These are phyloP conservation scores for Rhynchonycteris naso DNA, from an alignment of 2,797 vertebrate genomes.

Conservation along the genomic window DNA sequence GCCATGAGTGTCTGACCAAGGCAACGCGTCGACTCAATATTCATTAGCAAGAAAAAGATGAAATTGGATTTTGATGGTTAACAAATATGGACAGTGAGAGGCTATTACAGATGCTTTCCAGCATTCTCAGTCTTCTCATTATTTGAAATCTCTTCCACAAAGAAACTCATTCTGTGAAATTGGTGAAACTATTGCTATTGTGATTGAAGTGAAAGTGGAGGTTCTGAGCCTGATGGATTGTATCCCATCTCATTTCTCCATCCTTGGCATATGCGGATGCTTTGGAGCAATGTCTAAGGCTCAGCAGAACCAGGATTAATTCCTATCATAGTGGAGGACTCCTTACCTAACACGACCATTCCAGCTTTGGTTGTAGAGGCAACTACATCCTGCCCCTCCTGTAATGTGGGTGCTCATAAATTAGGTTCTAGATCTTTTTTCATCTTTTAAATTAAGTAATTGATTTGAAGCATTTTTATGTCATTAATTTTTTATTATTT, in stretches of 20 bases:
- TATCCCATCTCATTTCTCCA: neutral
- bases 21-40: neutral
- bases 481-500: neutral
- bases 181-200: neutral
- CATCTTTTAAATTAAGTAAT: neutral
- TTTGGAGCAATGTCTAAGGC: neutral
- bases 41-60: neutral
- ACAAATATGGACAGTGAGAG: no score
- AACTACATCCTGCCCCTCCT: neutral
- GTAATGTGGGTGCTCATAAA: neutral
- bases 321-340: no score
- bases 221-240: neutral
- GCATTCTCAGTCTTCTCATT: neutral
- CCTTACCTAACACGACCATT: neutral
- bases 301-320: neutral
- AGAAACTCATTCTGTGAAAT: neutral
- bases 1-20: neutral
- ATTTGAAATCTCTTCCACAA: neutral
- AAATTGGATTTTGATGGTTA: neutral
- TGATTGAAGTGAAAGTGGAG: neutral
- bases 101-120: neutral
- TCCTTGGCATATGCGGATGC: accelerated
- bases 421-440: neutral
- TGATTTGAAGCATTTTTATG: neutral
- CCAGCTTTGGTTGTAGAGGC: neutral